Percentiles rank a stretch among this genome's conserved stretches.
These are phyloP conservation scores for Athene cunicularia DNA, from an alignment of 2,113 vertebrate genomes.

Conservation along the genomic window DNA sequence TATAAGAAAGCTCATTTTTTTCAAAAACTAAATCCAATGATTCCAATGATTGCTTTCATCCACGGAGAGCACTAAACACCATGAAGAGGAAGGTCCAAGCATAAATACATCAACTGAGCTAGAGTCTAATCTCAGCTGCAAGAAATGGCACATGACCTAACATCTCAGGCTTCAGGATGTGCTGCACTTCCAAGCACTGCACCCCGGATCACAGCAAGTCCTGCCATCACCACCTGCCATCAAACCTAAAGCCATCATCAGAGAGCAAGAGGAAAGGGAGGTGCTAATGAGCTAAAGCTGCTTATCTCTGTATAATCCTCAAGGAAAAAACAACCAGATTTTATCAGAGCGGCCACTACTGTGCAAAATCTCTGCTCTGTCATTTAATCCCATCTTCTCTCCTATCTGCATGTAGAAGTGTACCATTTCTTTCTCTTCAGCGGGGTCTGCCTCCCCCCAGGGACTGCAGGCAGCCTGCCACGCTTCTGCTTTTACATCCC, in stretches of 20 bases:
- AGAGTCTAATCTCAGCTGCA: not conserved
- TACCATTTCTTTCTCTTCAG: not conserved
- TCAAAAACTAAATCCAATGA: not conserved
- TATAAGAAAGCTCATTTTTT: not conserved
- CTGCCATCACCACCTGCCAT: slow-evolving; percentile 15
- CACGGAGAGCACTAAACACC: not conserved
- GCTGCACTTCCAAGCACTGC: not conserved
- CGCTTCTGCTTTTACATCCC: not conserved
- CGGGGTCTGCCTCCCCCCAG: not conserved
- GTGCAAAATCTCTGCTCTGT: not conserved
- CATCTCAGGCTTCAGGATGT: not conserved
- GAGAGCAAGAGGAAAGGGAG: slow-evolving; percentile 20
- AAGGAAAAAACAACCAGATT: slow-evolving; percentile 41
- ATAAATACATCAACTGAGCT: not conserved
- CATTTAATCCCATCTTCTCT: slow-evolving; percentile 24
- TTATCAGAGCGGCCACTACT: slow-evolving; percentile 34
- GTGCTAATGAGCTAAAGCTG: slow-evolving; percentile 59
- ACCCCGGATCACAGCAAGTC: not conserved
- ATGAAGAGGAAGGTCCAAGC: not conserved
- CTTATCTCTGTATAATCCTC: slow-evolving; percentile 51
- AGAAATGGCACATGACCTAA: not conserved
- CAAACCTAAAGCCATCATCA: slow-evolving; percentile 21
- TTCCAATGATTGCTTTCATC: not conserved
- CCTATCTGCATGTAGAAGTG: not conserved
- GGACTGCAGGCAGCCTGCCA: not conserved